phyloP scores from a whole-genome alignment of 1,140 invertebrate genomes.

The Drosophila kurseongensis region DNA sequence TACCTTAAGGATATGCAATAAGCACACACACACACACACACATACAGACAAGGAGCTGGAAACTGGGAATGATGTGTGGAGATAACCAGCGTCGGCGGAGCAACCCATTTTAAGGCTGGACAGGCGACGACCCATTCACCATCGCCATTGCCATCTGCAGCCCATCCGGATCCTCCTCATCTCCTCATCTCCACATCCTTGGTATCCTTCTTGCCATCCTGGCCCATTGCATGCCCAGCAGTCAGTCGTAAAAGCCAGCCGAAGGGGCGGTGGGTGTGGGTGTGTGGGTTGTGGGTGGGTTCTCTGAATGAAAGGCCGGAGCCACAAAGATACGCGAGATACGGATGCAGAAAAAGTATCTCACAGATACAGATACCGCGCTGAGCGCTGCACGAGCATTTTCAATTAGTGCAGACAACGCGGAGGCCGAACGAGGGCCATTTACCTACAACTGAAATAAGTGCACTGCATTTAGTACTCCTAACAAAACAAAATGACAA shows the following conservation, averaged over 20 bases:
- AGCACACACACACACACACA: conserved; percentile 57
- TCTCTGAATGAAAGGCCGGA: conserved; percentile 47
- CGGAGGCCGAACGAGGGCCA: conserved; percentile 20
- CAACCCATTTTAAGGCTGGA: conserved; percentile 56
- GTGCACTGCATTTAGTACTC: too few species aligned
- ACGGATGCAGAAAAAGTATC: conserved; percentile 60
- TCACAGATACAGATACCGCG: conserved; percentile 51
- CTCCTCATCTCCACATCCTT: conserved; percentile 9
- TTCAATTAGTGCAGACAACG: conserved; percentile 58
- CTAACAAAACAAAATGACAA: too few species aligned
- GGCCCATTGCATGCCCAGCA: conserved; percentile 41
- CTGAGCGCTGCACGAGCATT: conserved; percentile 58
- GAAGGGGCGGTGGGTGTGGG: not conserved
- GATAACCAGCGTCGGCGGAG: conserved; percentile 37
- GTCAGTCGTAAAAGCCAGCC: conserved; percentile 35
- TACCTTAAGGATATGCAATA: conserved; percentile 83
- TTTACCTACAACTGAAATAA: not conserved
- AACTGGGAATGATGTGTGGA: conserved; percentile 46
- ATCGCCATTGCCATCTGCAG: conserved; percentile 17
- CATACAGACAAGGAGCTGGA: conserved; percentile 11
- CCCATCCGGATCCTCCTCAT: conserved; percentile 1
- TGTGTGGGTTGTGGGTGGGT: not conserved
- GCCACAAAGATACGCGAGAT: conserved; percentile 55
- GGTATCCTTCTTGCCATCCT: not conserved
- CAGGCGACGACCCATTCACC: conserved; percentile 49